phyloP scores from a whole-genome alignment of 2,797 vertebrate species.

The Hafferia zeledoni region DNA sequence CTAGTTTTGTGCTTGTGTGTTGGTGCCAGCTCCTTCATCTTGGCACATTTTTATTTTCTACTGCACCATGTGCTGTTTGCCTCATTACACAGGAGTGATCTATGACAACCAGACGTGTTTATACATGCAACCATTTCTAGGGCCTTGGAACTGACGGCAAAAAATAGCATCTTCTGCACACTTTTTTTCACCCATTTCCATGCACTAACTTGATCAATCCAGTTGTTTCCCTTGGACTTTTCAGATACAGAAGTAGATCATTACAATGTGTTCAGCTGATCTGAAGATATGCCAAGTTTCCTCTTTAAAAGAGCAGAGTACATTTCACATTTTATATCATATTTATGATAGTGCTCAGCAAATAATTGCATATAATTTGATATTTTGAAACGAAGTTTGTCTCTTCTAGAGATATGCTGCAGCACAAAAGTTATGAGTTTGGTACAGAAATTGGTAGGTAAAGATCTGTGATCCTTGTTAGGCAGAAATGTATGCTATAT shows the following conservation, averaged over 20 bases:
- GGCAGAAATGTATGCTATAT: background rate
- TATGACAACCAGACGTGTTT: conserved; percentile 38
- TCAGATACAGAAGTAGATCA: background rate
- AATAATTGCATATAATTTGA: background rate
- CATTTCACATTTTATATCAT: background rate
- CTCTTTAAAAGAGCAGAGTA: background rate
- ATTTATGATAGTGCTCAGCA: background rate
- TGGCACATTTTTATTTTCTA: conserved; percentile 42
- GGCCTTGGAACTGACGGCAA: conserved; percentile 17
- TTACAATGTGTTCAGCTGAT: background rate
- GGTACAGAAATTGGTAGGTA: background rate
- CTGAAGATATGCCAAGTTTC: background rate
- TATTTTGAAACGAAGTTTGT: conserved; percentile 31
- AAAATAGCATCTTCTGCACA: conserved; percentile 33
- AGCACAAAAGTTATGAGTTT: background rate
- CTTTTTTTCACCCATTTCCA: background rate
- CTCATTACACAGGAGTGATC: conserved; percentile 56
- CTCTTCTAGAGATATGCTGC: background rate
- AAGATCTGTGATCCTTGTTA: background rate
- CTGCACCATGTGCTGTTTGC: conserved; percentile 42
- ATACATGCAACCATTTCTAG: background rate
- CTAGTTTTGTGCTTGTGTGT: background rate
- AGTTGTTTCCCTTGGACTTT: conserved; percentile 10
- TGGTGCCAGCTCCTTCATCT: conserved; percentile 9
- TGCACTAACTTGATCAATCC: background rate